Evolutionary conservation across 1,140 invertebrate genomes (phyloP).

Genomic region (Reticulitermes speratus): DNA sequence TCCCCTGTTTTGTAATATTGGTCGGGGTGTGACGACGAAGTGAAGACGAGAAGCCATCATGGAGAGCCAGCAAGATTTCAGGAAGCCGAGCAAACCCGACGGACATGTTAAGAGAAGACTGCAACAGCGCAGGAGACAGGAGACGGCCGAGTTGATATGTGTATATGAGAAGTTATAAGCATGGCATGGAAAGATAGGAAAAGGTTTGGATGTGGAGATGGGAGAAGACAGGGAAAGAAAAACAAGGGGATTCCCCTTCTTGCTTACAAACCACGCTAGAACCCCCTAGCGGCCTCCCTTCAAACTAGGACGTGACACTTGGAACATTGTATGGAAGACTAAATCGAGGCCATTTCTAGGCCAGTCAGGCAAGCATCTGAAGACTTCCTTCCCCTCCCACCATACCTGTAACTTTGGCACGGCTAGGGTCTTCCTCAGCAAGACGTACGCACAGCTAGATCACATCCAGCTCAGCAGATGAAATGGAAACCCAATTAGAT

Average conservation of each 20-base stretch:
- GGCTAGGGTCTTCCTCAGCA: not conserved
- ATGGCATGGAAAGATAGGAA: constrained; percentile 28
- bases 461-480: too few relatives aligned
- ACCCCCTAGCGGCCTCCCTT: constrained; percentile 36
- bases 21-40: constrained; percentile 25
- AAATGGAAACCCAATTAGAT: too few relatives aligned
- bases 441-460: not conserved
- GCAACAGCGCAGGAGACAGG: not conserved
- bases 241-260: constrained; percentile 1
- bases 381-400: constrained; percentile 8
- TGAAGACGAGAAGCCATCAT: not conserved
- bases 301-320: constrained; percentile 38
- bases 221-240: not conserved
- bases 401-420: not conserved
- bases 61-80: not conserved
- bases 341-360: constrained; percentile 40
- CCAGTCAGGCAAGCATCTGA: constrained; percentile 34
- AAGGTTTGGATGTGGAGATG: constrained; percentile 7
- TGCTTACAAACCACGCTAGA: constrained; percentile 27
- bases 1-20: constrained; percentile 33
- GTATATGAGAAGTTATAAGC: constrained; percentile 40
- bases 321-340: constrained; percentile 31
- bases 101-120: not conserved
- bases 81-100: not conserved
- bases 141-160: constrained; percentile 30